Base-by-base conservation (phyloP, 2,113 vertebrate species). In the Percina caprodes region DNA sequence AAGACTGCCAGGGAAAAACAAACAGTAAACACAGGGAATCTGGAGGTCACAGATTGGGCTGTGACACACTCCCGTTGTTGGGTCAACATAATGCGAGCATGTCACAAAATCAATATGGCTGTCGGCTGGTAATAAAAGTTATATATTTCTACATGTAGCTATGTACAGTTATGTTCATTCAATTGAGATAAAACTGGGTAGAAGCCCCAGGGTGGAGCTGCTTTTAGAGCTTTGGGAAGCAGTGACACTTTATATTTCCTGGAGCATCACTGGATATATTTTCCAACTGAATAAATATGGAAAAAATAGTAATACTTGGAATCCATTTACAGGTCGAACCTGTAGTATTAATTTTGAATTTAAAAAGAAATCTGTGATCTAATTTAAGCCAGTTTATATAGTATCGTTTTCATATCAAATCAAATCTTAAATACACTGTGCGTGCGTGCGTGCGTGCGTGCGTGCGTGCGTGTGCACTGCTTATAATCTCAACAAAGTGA, bases 231-330 rank as follows among this genome's bases (percentile, higher is more conserved):
- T 18, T 21, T 14, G 45, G 10, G n/a, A 74, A 66, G 48, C 72
- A 30, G 52, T 81, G 73, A 62, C 78, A 80, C 52, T 80, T 71
- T 5, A 35, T 46, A 67, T 80, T 80, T 72, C 48, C 54, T 23
- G 23, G 13, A 77, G 15, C 35, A 67, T 65, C 42, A 13, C 23
- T 58, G 10, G 23, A 55, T 16, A 56, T 60, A 35, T 73, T 73
- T 73, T 73, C 21, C 69, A 74, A 55, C 48, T 73, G 55, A 79
- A 74, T 49, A 18, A 69, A 79, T 49, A 46, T 14, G 4, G n/a
- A 56, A 65, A 55, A 55, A 21, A 55, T 6, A 24, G 23, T 13
- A 39, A 16, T 13, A 42, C 39, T 51, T 56, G 18, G 56, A 69
- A 84, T 49, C 13, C 8, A 66, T 66, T 58, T 23, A 78, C 3